phyloP scores from a whole-genome alignment of 2,113 vertebrate genomes.

The Prietella phreatophila region DNA sequence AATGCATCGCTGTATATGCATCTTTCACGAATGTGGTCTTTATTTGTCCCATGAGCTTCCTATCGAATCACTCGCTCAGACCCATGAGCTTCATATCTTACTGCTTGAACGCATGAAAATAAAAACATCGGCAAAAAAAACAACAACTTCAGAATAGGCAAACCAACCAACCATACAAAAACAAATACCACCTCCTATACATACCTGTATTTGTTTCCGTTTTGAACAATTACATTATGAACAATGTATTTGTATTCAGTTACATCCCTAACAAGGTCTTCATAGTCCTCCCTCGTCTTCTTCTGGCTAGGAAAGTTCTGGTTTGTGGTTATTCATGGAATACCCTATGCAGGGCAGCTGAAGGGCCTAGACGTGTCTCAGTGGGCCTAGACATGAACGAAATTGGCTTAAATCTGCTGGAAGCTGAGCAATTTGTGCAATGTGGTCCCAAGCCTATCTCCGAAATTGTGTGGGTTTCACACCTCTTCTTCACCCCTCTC shows the following conservation, averaged over 20 bases:
- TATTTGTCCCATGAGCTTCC: not conserved
- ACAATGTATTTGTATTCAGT: not conserved
- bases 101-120: not conserved
- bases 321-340: slow-evolving; percentile 14
- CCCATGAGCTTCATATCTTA: not conserved
- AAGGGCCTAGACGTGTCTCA: slow-evolving; percentile 25
- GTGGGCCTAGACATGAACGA: slow-evolving; percentile 15
- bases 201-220: not conserved
- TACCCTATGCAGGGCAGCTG: slow-evolving; percentile 7
- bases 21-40: not conserved
- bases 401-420: slow-evolving; percentile 70
- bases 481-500: slow-evolving; percentile 44
- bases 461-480: slow-evolving; percentile 48
- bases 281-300: not conserved
- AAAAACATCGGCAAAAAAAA: too few species aligned
- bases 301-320: not conserved
- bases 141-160: not conserved
- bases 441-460: slow-evolving; percentile 58
- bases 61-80: not conserved
- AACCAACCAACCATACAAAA: not conserved
- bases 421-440: slow-evolving; percentile 70
- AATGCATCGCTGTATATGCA: not conserved
- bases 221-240: not conserved
- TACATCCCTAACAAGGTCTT: not conserved
- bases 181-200: not conserved